These are phyloP conservation scores for Aulostomus chinensis DNA, from an alignment of 2,797 vertebrate genomes.

Conservation along the genomic window DNA sequence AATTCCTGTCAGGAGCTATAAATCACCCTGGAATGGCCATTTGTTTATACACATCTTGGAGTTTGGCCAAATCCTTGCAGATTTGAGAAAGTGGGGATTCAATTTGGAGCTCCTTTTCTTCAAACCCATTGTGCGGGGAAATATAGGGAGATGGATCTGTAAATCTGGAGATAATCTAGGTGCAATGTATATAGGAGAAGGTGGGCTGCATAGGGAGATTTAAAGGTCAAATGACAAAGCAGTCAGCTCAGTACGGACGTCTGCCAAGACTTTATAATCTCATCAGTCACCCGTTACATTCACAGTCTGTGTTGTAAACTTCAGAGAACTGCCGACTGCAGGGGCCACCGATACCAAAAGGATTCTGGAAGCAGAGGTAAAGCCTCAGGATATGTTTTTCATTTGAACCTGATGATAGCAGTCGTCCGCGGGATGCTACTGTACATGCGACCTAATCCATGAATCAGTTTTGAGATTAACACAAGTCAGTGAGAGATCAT, in stretches of 20 bases:
- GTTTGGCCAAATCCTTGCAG: slow-evolving; percentile 40
- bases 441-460: too few relatives aligned
- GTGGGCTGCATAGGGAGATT: slow-evolving; percentile 45
- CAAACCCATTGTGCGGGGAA: slow-evolving; percentile 47
- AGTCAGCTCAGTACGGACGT: slow-evolving; percentile 37
- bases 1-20: slow-evolving; percentile 21
- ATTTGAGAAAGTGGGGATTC: slow-evolving; percentile 43
- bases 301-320: too few relatives aligned
- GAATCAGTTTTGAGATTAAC: too few relatives aligned
- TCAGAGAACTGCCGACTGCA: too few relatives aligned
- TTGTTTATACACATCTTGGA: slow-evolving; percentile 36
- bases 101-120: slow-evolving; percentile 45
- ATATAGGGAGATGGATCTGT: slow-evolving; percentile 50
- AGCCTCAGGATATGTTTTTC: too few relatives aligned
- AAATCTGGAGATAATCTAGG: slow-evolving; percentile 55
- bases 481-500: too few relatives aligned
- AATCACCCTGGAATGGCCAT: too few relatives aligned
- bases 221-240: slow-evolving; percentile 52
- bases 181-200: slow-evolving; percentile 9
- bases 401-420: neutral
- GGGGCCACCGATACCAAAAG: neutral
- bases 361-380: too few relatives aligned
- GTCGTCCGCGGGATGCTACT: too few relatives aligned
- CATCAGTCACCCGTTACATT: slow-evolving; percentile 20
- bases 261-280: slow-evolving; percentile 49